Evolutionary conservation across 2,888 invertebrate species (phyloP).

Genomic region (Melieria omissa): DNA sequence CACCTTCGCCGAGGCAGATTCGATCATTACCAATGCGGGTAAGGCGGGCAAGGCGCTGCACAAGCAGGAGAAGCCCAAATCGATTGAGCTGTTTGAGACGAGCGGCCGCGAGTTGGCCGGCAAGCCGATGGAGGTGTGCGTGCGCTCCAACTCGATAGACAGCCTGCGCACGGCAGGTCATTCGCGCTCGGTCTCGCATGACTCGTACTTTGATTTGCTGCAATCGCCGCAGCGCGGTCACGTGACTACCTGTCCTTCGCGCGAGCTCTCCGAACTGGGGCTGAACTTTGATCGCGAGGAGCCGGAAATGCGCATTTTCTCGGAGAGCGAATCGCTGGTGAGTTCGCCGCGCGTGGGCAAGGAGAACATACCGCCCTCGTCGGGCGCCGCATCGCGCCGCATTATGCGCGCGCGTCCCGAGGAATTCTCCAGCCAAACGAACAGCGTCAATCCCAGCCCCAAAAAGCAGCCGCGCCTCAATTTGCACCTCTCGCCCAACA

Average conservation of each 20-base stretch:
- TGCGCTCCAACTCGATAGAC: constrained; percentile 66
- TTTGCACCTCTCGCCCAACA: constrained; percentile 62
- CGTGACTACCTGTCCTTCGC: constrained; percentile 65
- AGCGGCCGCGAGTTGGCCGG: constrained; percentile 45
- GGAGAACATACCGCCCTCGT: constrained; percentile 65
- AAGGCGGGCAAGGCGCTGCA: constrained; percentile 55
- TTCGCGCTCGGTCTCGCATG: constrained; percentile 86
- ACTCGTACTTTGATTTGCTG: constrained; percentile 86
- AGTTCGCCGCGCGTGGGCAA: constrained; percentile 70
- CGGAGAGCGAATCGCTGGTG: constrained; percentile 83
- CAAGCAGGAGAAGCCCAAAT: constrained; percentile 62
- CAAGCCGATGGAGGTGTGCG: constrained; percentile 65
- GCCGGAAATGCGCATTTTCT: constrained; percentile 86
- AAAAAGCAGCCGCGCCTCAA: constrained; percentile 72
- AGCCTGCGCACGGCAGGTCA: constrained; percentile 66
- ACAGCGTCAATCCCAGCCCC: constrained; percentile 72
- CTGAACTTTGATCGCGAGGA: constrained; percentile 87
- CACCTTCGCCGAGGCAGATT: constrained; percentile 60
- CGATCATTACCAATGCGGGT: constrained; percentile 50
- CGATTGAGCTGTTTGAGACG: constrained; percentile 64
- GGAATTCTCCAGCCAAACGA: constrained; percentile 69
- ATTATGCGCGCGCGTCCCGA: constrained; percentile 70
- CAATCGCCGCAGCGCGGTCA: constrained; percentile 66
- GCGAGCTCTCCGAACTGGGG: constrained; percentile 84
- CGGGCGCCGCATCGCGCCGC: constrained; percentile 63